These are phyloP conservation scores for Aquatica leii DNA, from an alignment of 2,888 invertebrate genomes.

Conservation along the genomic window DNA sequence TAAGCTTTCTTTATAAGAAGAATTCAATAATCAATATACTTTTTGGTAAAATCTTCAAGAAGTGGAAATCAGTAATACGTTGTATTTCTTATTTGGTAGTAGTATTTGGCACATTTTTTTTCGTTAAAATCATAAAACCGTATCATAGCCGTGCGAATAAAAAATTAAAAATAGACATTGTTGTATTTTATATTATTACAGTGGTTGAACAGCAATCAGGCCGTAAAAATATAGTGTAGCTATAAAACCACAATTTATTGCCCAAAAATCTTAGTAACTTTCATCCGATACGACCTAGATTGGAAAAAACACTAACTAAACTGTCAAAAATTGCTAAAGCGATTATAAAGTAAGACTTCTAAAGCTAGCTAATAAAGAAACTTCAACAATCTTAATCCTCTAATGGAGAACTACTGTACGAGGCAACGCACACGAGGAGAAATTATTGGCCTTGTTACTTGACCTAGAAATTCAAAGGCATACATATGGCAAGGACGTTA, in stretches of 20 bases:
- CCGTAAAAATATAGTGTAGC: constrained; percentile 47
- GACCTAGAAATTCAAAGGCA: constrained; percentile 62
- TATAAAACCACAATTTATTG: constrained; percentile 44
- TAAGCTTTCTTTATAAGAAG: constrained; percentile 26
- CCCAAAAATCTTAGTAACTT: constrained; percentile 49
- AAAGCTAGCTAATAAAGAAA: constrained; percentile 31
- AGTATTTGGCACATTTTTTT: constrained; percentile 2
- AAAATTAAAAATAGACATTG: constrained; percentile 29
- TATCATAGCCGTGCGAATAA: constrained; percentile 25
- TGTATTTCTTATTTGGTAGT: no score
- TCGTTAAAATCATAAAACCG: constrained; percentile 21
- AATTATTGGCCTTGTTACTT: constrained; percentile 64
- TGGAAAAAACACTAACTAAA: constrained; percentile 35
- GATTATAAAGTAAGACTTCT: constrained; percentile 36
- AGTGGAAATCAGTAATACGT: no score
- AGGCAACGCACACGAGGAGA: constrained; percentile 55
- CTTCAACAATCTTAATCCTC: constrained; percentile 34
- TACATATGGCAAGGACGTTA: constrained; percentile 59
- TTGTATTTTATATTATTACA: constrained; percentile 36
- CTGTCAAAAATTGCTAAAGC: constrained; percentile 48
- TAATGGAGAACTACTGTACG: constrained; percentile 50
- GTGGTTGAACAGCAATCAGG: constrained; percentile 47
- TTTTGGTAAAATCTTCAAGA: no score
- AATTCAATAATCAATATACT: neutral
- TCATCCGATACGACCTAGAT: constrained; percentile 50